Evolutionary conservation across 1,140 invertebrate genomes (phyloP).

Genomic region (Berghia stephanieae): DNA sequence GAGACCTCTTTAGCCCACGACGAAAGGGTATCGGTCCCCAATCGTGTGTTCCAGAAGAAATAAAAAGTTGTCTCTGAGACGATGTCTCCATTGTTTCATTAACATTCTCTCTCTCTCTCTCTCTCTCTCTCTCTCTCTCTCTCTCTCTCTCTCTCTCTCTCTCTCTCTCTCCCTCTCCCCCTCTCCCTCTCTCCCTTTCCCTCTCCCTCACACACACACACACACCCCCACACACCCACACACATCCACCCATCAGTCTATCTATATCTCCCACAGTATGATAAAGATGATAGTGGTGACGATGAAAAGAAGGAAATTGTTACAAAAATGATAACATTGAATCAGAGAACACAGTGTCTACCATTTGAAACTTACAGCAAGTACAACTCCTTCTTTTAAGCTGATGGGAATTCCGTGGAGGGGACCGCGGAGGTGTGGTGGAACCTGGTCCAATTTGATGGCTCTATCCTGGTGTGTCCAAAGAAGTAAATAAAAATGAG

Average conservation of each 20-base stretch:
- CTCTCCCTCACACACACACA: neutral
- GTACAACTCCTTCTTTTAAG: too few relatives aligned
- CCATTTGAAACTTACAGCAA: too few relatives aligned
- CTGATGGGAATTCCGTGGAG: too few relatives aligned
- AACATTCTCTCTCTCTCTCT: neutral
- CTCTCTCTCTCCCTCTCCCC: conserved; percentile 22
- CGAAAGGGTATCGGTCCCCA: too few relatives aligned
- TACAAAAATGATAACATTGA: conserved; percentile 54
- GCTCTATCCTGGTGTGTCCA: too few relatives aligned
- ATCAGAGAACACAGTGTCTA: conserved; percentile 50
- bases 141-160: conserved; percentile 25
- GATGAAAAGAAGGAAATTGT: conserved; percentile 54
- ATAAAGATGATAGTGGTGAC: neutral
- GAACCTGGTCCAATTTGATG: too few relatives aligned
- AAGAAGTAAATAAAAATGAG: too few relatives aligned
- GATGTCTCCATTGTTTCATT: neutral
- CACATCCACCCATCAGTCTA: neutral
- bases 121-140: neutral
- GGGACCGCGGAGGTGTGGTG: too few relatives aligned
- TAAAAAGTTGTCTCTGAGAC: neutral
- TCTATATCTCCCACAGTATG: neutral
- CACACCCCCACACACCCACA: neutral
- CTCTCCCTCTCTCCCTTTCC: neutral
- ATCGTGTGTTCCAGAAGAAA: too few relatives aligned
- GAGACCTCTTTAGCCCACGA: neutral